Evolutionary conservation across 2,113 vertebrate genomes (phyloP), one percentile per base, ranked within the genome.

Genomic region (Ariopsis seemanni): DNA sequence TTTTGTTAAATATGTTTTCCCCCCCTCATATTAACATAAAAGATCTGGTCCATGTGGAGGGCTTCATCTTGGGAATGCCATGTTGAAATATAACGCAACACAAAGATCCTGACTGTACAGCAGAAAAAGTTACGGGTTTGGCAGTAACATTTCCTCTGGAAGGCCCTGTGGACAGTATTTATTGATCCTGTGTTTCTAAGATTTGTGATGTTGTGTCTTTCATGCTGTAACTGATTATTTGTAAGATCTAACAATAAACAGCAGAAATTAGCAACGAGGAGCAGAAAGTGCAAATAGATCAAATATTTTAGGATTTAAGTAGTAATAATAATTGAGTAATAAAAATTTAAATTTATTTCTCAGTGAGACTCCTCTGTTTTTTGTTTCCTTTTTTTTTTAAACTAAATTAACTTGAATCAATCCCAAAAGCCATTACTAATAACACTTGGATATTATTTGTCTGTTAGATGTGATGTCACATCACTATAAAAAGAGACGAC

Each of bases 41-140:
- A 90, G 87, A 85, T 93, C 86, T 89, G 85, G 85, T 85, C 87
- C 89, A 80, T 80, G 83, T 75, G 83, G 82, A 90, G 84, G 75
- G 82, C 57, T 77, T 10, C 9, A 52, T 58, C 22, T 22, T 5
- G 42, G 10, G 50, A 85, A 83, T 69, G 62, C 78, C 55, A 18
- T 74, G 71, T 55, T 77, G 25, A 63, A 65, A 11, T n/a, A 17
- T 9, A 48, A 22, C 9, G 34, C 72, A 42, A 3, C 67, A 17
- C n/a, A 30, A 71, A 34, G 14, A 18, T 72, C 62, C 7, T 1
- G 52, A 53, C 42, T 42, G 42, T 42, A 42, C 42, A 42, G 42
- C 42, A 4, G 42, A 42, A 42, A 42, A 42, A 42, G 42, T 42
- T 4, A 42, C 42, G 42, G 42, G 42, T 42, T 42, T 42, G 42